Evolutionary conservation across 53 echinoderm and acorn worm species (phyloP).

Genomic region (Temnopleurus reevesii): DNA sequence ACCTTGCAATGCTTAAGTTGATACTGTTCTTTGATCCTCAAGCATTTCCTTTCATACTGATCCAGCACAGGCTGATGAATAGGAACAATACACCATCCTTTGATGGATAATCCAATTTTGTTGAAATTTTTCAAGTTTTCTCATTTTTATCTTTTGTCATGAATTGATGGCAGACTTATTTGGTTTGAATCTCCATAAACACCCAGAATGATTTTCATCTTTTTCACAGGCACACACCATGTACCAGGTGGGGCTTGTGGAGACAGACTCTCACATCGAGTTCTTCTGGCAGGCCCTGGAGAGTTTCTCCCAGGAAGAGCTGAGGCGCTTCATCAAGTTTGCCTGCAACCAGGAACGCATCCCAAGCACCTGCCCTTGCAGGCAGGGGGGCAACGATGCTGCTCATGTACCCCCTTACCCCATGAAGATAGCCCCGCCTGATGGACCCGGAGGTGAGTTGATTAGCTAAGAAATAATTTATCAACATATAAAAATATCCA

Average conservation of each 20-base stretch:
- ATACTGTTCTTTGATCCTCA: too few relatives aligned
- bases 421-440: conserved; percentile 93
- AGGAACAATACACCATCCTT: too few relatives aligned
- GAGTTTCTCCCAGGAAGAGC: conserved; percentile 85
- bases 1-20: too few relatives aligned
- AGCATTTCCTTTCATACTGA: too few relatives aligned
- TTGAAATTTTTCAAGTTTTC: too few relatives aligned
- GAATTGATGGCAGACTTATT: too few relatives aligned
- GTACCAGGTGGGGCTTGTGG: conserved; percentile 91
- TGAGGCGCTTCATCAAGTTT: conserved; percentile 95
- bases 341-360: conserved; percentile 92
- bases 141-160: too few relatives aligned
- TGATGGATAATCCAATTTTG: too few relatives aligned
- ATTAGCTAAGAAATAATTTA: too few relatives aligned
- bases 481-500: too few relatives aligned
- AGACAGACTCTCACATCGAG: conserved; percentile 90
- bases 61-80: too few relatives aligned
- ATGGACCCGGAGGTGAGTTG: conserved; percentile 71
- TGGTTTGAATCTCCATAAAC: too few relatives aligned
- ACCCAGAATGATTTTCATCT: background rate
- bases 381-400: conserved; percentile 74
- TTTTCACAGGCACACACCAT: conserved; percentile 80
- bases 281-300: conserved; percentile 92
- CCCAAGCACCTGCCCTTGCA: conserved; percentile 87
- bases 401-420: conserved; percentile 90